Evolutionary conservation across 2,113 vertebrate species (phyloP).

Genomic region (Raphicerus campestris): DNA sequence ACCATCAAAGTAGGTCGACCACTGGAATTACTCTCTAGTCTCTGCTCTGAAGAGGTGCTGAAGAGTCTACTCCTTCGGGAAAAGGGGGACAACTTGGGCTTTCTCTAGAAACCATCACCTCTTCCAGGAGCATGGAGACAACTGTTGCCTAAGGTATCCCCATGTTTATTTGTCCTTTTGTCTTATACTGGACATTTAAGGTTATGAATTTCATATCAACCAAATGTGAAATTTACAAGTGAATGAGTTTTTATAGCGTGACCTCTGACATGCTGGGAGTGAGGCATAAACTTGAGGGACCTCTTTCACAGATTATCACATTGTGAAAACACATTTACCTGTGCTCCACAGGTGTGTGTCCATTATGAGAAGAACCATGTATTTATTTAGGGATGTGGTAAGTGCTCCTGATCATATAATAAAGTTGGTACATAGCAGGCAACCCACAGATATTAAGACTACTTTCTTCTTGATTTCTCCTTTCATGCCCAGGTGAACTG

Average conservation of each 20-base stretch:
- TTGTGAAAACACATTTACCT: background rate
- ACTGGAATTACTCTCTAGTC: background rate
- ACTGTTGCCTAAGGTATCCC: background rate
- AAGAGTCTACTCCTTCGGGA: background rate
- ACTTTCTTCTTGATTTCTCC: background rate
- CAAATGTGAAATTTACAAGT: background rate
- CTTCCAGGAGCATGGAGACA: background rate
- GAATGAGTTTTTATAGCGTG: background rate
- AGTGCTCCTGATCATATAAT: background rate
- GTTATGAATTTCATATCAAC: background rate
- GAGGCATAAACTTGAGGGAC: background rate
- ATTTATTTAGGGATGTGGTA: background rate
- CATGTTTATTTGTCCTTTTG: background rate
- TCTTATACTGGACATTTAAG: background rate
- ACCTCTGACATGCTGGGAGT: no score
- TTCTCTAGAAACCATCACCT: background rate
- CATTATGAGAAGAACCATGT: background rate
- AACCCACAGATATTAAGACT: background rate
- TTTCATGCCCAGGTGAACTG: background rate
- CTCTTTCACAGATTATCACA: background rate
- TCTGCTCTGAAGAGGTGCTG: background rate
- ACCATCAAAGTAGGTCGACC: fast-evolving
- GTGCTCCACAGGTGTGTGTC: background rate
- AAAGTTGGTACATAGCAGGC: background rate
- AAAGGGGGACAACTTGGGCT: background rate